Conservation (phyloP, 2,113 vertebrate species). For the Sorex fumeus region DNA sequence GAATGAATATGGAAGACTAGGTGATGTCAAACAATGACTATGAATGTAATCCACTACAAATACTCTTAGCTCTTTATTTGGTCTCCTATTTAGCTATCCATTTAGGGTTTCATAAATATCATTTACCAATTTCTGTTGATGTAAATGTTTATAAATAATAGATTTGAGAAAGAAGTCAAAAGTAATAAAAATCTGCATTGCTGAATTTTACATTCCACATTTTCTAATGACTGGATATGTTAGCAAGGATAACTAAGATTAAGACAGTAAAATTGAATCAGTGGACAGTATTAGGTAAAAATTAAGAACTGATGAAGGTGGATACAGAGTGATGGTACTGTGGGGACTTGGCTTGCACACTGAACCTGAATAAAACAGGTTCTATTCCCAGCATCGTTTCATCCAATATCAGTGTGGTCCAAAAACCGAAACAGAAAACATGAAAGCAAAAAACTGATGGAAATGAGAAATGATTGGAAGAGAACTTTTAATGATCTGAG, state of each 20-base stretch:
- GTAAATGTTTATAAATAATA: conserved; percentile 9
- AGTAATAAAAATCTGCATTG: neutral
- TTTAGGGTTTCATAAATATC: conserved; percentile 40
- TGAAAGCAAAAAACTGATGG: no score
- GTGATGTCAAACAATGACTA: neutral
- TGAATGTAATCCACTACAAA: neutral
- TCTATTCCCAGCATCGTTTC: no score
- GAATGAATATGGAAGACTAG: neutral
- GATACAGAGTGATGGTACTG: no score
- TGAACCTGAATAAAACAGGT: no score
- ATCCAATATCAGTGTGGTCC: no score
- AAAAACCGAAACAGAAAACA: no score
- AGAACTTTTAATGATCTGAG: no score
- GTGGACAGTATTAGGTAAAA: neutral
- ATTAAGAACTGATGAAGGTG: neutral
- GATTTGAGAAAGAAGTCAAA: neutral
- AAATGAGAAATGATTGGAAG: no score
- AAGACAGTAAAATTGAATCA: neutral
- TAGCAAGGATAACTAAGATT: neutral
- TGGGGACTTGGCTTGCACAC: no score
- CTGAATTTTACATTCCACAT: neutral
- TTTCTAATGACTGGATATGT: neutral
- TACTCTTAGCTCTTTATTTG: neutral
- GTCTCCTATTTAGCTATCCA: neutral
- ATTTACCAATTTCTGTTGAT: neutral